Evolutionary conservation across 2,888 invertebrate species (phyloP), one percentile per base, ranked within the genome.

Genomic region (Nymphalis polychloros): DNA sequence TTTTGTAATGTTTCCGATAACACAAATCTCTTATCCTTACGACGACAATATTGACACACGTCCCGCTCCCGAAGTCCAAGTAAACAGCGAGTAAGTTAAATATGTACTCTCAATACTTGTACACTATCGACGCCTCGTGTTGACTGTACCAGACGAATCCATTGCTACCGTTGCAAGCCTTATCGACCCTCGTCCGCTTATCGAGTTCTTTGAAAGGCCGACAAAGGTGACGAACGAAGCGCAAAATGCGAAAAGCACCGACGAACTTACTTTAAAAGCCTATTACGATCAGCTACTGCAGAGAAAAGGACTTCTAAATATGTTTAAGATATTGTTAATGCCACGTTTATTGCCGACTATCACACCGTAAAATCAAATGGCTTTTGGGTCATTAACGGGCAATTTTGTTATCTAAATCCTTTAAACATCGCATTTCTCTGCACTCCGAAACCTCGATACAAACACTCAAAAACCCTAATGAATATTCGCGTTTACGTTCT

Each of bases 121-220:
- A 64, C 73, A 71, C 68, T 73, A 77, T 79, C 78, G 77, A 77
- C 79, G 71, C 76, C 60, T 75, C 73, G 48, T 90, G 90, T 88
- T 90, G 90, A 89, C 92, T 75, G 86, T 90, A 88, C 89, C 76
- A 81, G 88, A 90, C 88, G 89, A 91, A 90, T 89, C 89, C 85
- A 82, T 80, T 76, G 89, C 92, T 91, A 90, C 91, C 87, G 91
- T 90, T 84, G 82, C 79, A 80, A 67, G 68, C 79, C 78, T 87
- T 90, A 90, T 90, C 90, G 84, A 81, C 74, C 72, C 79, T 75
- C 80, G 81, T 83, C 86, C 86, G 84, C 82, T 87, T 89, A 89
- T 89, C 87, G 84, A 74, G 72, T 71, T 84, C 82, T 88, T 90
- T 87, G 86, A 88, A 80, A 80, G 79, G 86, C 92, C 92, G 91